A percentile compares a stretch with the other conserved stretches of the same genome.
Conservation (phyloP, 2,797 vertebrate species). For the Hylomyscus alleni region DNA sequence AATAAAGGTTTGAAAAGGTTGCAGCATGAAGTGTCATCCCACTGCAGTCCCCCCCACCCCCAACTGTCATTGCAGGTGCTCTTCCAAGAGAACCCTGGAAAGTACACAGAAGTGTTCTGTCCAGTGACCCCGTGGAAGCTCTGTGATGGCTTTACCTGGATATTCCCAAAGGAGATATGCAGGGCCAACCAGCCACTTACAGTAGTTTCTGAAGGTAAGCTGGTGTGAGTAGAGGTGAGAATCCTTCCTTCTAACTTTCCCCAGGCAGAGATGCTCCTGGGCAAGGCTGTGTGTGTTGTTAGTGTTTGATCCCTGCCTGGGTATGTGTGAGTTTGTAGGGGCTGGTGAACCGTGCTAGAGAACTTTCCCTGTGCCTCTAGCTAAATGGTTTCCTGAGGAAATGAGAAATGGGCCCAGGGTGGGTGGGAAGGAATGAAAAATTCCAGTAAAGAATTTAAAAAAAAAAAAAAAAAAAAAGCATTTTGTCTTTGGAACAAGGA, state of each 20-base stretch:
- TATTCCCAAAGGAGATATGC: background rate
- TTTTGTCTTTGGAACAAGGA: slow-evolving; percentile 68
- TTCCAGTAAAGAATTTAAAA: slow-evolving; percentile 78
- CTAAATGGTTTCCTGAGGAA: slow-evolving; percentile 75
- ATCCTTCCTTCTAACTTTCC: background rate
- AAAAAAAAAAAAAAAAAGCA: slow-evolving; percentile 73
- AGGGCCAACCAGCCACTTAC: background rate
- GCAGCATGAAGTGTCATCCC: background rate
- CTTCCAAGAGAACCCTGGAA: background rate
- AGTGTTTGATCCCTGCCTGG: background rate
- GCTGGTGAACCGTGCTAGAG: slow-evolving; percentile 65
- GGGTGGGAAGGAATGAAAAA: slow-evolving; percentile 82
- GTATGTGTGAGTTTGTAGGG: background rate
- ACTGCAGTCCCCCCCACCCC: background rate
- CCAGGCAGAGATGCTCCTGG: background rate
- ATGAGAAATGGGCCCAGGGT: slow-evolving; percentile 74
- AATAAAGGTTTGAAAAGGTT: background rate
- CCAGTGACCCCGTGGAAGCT: rapidly evolving
- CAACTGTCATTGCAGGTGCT: background rate
- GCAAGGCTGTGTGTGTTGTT: background rate
- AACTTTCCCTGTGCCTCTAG: slow-evolving; percentile 79
- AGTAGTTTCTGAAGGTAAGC: background rate
- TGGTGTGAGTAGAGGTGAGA: background rate
- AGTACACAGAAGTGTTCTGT: background rate
- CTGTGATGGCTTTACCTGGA: background rate